Evolutionary conservation across 2,113 vertebrate genomes (phyloP).

Genomic region (Stercorarius parasiticus): DNA sequence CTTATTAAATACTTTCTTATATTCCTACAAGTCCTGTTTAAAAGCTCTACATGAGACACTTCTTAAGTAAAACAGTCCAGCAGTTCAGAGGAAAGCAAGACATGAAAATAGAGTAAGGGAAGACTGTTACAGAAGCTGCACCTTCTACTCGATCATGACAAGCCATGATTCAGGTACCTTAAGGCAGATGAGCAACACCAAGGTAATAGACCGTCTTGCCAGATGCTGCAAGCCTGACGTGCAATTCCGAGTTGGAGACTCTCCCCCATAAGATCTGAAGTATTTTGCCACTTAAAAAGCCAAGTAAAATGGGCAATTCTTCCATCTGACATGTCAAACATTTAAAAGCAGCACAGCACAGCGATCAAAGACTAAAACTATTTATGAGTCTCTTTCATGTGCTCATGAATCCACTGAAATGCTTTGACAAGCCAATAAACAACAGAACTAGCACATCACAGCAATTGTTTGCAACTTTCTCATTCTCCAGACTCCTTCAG

Average conservation of each 20-base stretch:
- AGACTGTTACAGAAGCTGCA: not conserved
- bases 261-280: not conserved
- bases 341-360: not conserved
- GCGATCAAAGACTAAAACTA: not conserved
- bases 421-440: not conserved
- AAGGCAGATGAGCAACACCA: not conserved
- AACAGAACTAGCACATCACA: not conserved
- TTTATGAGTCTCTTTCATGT: not conserved
- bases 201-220: not conserved
- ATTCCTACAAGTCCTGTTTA: not conserved
- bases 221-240: not conserved
- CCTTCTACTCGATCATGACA: not conserved
- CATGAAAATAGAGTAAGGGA: not conserved
- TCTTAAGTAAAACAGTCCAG: not conserved
- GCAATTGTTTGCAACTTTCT: not conserved
- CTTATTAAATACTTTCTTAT: not conserved
- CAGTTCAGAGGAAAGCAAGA: not conserved
- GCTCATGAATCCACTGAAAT: not conserved
- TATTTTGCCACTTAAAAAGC: not conserved
- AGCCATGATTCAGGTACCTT: not conserved
- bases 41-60: not conserved
- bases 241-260: not conserved
- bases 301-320: not conserved
- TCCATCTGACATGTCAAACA: not conserved
- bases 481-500: not conserved